These are phyloP conservation scores for Danio aesculapii DNA, from an alignment of 2,797 vertebrate genomes.

Conservation along the genomic window DNA sequence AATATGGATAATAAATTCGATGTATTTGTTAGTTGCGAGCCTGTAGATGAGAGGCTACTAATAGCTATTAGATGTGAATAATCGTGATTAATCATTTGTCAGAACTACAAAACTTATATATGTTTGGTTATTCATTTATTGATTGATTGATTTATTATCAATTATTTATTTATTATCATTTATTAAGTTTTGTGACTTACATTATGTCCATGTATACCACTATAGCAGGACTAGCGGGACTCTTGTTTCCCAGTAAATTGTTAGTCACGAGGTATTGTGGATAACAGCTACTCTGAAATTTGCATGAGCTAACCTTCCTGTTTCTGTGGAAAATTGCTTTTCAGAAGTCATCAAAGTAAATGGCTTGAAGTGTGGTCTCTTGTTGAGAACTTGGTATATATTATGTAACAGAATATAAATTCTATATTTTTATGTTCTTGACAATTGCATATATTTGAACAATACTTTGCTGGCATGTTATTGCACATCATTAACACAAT, in stretches of 20 bases:
- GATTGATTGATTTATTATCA: too few species aligned
- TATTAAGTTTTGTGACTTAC: too few species aligned
- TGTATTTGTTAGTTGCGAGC: too few species aligned
- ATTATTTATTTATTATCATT: too few species aligned
- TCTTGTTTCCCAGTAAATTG: background rate
- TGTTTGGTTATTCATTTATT: too few species aligned
- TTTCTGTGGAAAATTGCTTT: constrained; percentile 12
- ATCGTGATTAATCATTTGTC: too few species aligned
- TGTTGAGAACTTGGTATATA: background rate
- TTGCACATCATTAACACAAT: background rate
- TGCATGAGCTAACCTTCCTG: constrained; percentile 7
- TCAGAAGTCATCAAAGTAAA: background rate
- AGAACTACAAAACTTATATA: too few species aligned
- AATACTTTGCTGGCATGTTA: background rate
- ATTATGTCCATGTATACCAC: too few species aligned
- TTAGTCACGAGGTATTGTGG: background rate
- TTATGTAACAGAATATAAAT: background rate
- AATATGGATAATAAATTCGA: too few species aligned
- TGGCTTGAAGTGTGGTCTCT: background rate
- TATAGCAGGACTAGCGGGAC: background rate
- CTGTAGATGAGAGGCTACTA: too few species aligned
- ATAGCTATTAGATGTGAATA: too few species aligned
- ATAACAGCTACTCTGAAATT: constrained; percentile 2
- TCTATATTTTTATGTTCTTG: background rate
- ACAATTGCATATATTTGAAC: background rate